These are phyloP conservation scores for Nebria ingens DNA, from an alignment of 1,140 invertebrate genomes.

Conservation along the genomic window DNA sequence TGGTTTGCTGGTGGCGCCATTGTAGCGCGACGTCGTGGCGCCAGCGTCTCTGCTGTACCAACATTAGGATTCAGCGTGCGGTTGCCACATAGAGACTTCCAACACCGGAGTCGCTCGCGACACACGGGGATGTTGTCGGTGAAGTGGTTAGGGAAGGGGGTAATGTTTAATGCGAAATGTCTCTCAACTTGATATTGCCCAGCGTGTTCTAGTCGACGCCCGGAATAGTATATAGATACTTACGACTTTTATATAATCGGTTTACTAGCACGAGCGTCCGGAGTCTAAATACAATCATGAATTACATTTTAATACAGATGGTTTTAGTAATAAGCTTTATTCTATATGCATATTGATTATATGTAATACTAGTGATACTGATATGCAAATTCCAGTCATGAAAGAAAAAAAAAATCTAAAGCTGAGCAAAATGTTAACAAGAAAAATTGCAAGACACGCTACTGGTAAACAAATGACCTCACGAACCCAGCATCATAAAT, in stretches of 20 bases:
- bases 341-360: too few relatives aligned
- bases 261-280: too few relatives aligned
- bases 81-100: too few relatives aligned
- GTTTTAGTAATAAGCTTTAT: too few relatives aligned
- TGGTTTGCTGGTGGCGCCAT: conserved; percentile 20
- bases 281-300: too few relatives aligned
- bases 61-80: conserved; percentile 9
- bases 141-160: too few relatives aligned
- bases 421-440: too few relatives aligned
- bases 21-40: conserved; percentile 15
- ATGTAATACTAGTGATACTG: too few relatives aligned
- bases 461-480: neutral
- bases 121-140: neutral
- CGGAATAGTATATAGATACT: neutral
- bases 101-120: neutral
- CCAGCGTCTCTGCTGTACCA: conserved; percentile 14
- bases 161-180: neutral
- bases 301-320: too few relatives aligned
- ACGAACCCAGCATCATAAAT: neutral
- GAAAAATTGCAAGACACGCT: neutral
- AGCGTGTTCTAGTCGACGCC: neutral
- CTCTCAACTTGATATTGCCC: neutral
- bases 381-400: too few relatives aligned
- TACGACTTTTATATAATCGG: neutral
- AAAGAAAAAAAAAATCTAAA: too few relatives aligned